Evolutionary conservation across 2,113 vertebrate genomes (phyloP).

Genomic region (Hylia prasina): DNA sequence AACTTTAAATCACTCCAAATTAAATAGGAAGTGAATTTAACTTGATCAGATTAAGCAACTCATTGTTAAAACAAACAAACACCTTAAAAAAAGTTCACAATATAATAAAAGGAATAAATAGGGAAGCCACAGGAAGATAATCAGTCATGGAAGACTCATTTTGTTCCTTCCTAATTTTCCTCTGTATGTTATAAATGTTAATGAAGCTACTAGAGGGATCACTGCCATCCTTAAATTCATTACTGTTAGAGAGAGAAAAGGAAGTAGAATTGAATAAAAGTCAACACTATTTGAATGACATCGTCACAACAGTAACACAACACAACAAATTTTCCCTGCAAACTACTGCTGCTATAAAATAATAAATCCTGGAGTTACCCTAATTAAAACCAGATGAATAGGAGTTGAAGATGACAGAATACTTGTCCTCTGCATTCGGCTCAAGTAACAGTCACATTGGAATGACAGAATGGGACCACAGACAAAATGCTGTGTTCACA

Average conservation of each 20-base stretch:
- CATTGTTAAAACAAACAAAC: not conserved
- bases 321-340: not conserved
- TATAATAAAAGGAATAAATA: not conserved
- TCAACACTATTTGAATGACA: not conserved
- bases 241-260: not conserved
- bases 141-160: not conserved
- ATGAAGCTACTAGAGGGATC: not conserved
- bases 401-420: not conserved
- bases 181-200: not conserved
- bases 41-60: not conserved
- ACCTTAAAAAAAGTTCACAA: too few relatives aligned
- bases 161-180: not conserved
- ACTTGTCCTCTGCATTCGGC: not conserved
- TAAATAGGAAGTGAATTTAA: not conserved
- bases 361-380: not conserved
- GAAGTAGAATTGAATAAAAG: not conserved
- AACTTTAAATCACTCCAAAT: not conserved
- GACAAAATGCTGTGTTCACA: not conserved
- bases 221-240: not conserved
- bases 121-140: not conserved
- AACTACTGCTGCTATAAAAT: not conserved
- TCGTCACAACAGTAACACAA: not conserved
- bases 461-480: not conserved
- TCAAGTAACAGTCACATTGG: not conserved
- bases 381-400: not conserved